Evolutionary conservation across 2,113 vertebrate genomes (phyloP).

Genomic region (Lepus americanus): DNA sequence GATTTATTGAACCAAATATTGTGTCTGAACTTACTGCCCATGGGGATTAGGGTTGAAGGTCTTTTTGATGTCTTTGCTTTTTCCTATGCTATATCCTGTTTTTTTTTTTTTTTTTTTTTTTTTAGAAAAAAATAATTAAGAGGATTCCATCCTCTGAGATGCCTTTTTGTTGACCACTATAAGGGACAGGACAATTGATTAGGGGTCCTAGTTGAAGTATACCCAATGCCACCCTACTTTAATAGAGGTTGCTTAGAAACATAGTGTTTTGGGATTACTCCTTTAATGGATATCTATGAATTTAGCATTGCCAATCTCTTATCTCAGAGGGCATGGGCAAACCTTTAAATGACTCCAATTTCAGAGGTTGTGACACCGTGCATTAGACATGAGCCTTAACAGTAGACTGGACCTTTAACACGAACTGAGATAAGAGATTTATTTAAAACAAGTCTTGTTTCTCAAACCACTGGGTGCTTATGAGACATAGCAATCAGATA

Average conservation of each 20-base stretch:
- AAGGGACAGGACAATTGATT: conserved; percentile 30
- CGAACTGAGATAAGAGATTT: conserved; percentile 72
- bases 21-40: background rate
- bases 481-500: conserved; percentile 61
- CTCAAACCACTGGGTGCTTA: conserved; percentile 56
- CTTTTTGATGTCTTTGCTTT: conserved; percentile 26
- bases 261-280: conserved; percentile 57
- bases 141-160: background rate
- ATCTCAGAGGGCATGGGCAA: conserved; percentile 80
- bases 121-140: background rate
- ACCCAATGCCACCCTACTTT: conserved; percentile 27
- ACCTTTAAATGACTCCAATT: conserved; percentile 62
- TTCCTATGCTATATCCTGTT: background rate
- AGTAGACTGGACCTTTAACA: conserved; percentile 56
- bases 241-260: conserved; percentile 66
- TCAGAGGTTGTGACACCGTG: conserved; percentile 32
- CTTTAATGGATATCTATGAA: conserved; percentile 45
- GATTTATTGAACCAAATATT: conserved; percentile 61
- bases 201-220: background rate
- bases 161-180: background rate
- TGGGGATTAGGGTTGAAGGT: background rate
- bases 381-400: conserved; percentile 52
- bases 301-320: conserved; percentile 81
- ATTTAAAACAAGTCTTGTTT: conserved; percentile 71
- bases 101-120: background rate